Evolutionary conservation across 2,113 vertebrate genomes (phyloP), one percentile per base, ranked within the genome.

Genomic region (Dendropsophus ebraccatus): DNA sequence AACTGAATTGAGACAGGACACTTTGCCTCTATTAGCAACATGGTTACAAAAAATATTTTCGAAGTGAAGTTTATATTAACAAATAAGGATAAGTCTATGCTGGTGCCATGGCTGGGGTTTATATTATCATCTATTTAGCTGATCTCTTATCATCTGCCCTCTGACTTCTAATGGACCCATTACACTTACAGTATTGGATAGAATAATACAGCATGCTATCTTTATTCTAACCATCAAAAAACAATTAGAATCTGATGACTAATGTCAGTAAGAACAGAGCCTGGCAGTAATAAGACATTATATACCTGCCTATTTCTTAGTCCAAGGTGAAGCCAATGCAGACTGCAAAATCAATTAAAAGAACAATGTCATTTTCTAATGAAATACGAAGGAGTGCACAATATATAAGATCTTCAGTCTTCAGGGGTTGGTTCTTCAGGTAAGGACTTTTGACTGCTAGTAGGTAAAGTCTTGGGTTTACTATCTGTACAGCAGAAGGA

Each of bases 401-500:
- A 37, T 52, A 21, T n/a, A n/a, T n/a, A n/a, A n/a, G n/a, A n/a
- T n/a, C n/a, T n/a, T 87, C 77, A 87, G 16, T 81, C 69, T 50
- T 65, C 78, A 62, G 35, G 37, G 19, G 47, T 30, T 7, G 28
- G 5, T 45, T 25, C n/a, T 60, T 81, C 69, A 0, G 69, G 52
- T 23, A 81, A 16, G 30, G 84, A 56, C 72, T 83, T 77, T 45
- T 50, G 28, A 35, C 23, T 14, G 62, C 37, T 45, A 32, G 60
- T 49, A 10, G 75, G 9, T 17, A 56, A 60, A 14, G 52, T 77
- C 35, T 58, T 25, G 23, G 86, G 89, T 85, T 79, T 54, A 81
- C 74, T 54, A 74, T 69, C 86, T 74, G 81, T 25, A 52, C 79
- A 87, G 58, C 90, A 93, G 81, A 92, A 90, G 45, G 89, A 88